These are phyloP conservation scores for Microchirus variegatus DNA, from an alignment of 2,797 vertebrate species.

Conservation along the genomic window DNA sequence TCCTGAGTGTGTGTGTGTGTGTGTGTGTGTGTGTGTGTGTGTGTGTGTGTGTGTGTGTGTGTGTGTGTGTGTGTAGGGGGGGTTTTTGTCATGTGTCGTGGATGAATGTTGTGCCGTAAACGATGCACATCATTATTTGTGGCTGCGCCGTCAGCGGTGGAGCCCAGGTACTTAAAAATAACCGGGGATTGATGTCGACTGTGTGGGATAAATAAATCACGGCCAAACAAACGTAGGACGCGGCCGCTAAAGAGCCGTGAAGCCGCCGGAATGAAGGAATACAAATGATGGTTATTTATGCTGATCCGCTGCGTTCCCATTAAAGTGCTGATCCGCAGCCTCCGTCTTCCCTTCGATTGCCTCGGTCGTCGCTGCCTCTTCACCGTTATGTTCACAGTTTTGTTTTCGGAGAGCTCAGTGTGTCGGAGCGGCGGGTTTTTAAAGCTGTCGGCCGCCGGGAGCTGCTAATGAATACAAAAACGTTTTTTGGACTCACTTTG, in stretches of 20 bases:
- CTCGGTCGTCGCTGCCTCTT: neutral
- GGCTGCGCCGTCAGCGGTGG: conserved; percentile 13
- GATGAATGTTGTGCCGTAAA: conserved; percentile 23
- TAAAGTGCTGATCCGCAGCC: conserved; percentile 10
- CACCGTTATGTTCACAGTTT: neutral
- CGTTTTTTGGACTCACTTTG: too few relatives aligned
- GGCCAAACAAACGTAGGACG: conserved; percentile 30
- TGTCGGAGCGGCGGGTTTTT: neutral
- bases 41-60: conserved; percentile 20
- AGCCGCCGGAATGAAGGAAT: conserved; percentile 11
- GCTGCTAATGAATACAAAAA: too few relatives aligned
- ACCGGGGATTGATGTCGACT: conserved; percentile 23
- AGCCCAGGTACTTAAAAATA: conserved; percentile 34
- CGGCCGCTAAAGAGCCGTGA: conserved; percentile 33
- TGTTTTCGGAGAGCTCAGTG: neutral
- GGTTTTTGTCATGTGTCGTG: neutral
- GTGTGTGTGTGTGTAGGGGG: conserved; percentile 30
- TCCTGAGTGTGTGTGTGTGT: conserved; percentile 27
- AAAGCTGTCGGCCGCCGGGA: neutral
- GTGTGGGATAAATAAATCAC: conserved; percentile 43
- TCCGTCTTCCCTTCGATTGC: neutral
- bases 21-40: conserved; percentile 46
- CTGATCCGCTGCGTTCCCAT: conserved; percentile 7
- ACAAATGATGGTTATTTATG: conserved; percentile 31
- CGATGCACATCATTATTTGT: conserved; percentile 25